Evolutionary conservation across 2,797 vertebrate genomes (phyloP).

Genomic region (Prunella strophiata): DNA sequence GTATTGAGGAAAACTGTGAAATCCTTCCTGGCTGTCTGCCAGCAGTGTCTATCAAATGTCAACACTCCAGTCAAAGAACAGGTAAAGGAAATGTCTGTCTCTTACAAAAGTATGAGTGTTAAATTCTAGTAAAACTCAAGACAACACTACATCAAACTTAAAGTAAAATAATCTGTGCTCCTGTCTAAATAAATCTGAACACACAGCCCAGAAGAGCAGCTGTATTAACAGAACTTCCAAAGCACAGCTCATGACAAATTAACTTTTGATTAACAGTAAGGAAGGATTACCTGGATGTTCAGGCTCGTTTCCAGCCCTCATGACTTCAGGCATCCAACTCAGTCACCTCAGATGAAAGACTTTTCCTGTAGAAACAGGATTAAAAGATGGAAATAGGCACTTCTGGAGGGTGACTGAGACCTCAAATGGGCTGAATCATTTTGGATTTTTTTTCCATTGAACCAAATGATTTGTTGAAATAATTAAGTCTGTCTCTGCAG

Average conservation of each 20-base stretch:
- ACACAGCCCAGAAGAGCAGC: background rate
- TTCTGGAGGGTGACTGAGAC: background rate
- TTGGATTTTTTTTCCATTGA: background rate
- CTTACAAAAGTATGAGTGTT: background rate
- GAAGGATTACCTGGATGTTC: background rate
- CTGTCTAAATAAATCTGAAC: background rate
- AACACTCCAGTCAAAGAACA: constrained; percentile 98
- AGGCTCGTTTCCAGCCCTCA: background rate
- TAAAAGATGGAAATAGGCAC: background rate
- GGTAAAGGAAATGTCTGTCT: constrained; percentile 77
- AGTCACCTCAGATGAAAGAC: background rate
- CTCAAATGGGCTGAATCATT: background rate
- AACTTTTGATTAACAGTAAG: background rate
- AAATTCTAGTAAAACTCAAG: background rate
- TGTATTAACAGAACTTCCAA: background rate
- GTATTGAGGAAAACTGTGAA: constrained; percentile 96
- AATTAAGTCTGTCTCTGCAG: background rate
- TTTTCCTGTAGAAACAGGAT: background rate
- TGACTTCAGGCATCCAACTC: background rate
- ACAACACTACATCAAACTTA: background rate
- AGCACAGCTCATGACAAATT: background rate
- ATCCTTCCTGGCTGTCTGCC: constrained; percentile 96
- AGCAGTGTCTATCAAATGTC: constrained; percentile 98
- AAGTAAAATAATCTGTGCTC: background rate
- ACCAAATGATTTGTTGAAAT: background rate